Evolutionary conservation across 2,113 vertebrate genomes (phyloP), one percentile per base, ranked within the genome.

Genomic region (Procavia capensis): DNA sequence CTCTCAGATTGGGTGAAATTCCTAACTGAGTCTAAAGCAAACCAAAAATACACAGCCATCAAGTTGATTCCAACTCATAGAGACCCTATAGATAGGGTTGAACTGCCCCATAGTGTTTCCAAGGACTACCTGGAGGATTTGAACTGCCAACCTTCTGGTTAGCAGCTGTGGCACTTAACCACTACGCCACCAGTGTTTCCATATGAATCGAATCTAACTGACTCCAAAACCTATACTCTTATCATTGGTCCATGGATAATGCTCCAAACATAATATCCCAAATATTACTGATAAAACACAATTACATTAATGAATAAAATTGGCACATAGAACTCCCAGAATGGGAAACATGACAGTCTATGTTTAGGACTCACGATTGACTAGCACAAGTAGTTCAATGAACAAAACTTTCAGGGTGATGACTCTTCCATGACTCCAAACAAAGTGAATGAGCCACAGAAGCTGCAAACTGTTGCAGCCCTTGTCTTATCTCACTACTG

Each of bases 391-490:
- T 59, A 74, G 20, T 14, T 79, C 29, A 86, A 54, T 83, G 70
- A 72, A 39, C 88, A 36, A 97, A 86, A 34, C 36, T 93, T 79
- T 17, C 6, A 66, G 29, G 85, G 76, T 36, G 16, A 76, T 14
- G 24, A 83, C 8, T 88, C 47, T 85, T 64, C 41, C 10, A 70
- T 20, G 34, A 87, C 6, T 92, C 41, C 24, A 97, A 64, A 74
- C 16, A 95, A 96, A 96, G 91, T 70, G 6, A 92, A 94, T 74
- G 3, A 14, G 27, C 87, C 29, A 64, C 47, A 78, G 50, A 96
- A 84, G 25, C 45, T 91, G n/a, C 47, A 68, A 80, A 88, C 36
- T 10, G 3, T 50, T 80, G 1, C 20, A 66, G 2, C 25, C n/a
- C 5, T 25, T 9, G 85, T 85, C 54, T 36, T 80, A 70, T 34